Evolutionary conservation across 2,797 vertebrate species (phyloP), one percentile per base, ranked within the genome.

Genomic region (Denticeps clupeoides): DNA sequence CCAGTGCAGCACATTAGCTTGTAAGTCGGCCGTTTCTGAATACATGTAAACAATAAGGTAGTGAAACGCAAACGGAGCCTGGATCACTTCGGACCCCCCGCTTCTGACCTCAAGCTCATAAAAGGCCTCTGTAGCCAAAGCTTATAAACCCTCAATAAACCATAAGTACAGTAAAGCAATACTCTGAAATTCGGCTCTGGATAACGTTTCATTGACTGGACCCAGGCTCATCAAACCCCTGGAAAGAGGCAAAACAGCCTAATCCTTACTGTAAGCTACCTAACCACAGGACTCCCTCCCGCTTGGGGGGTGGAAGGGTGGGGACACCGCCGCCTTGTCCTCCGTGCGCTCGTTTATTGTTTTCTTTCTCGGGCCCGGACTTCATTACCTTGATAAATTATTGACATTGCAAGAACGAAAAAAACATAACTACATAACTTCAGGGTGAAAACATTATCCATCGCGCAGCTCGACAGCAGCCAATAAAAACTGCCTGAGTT

Each of bases 351-450:
- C 51, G 32, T 51, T 62, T 51, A 60, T 60, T 75, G 67, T 78
- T 78, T 73, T 64, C 68, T 78, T 76, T 49, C 43, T 59, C 50
- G 63, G 38, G 58, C 68, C 69, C 64, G 70, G 69, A 72, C 62
- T 71, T 74, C 77, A 78, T 78, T 81, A 79, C 70, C 60, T 67
- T 77, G 79, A 79, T 75, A 74, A 78, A 78, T 78, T 72, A 75
- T 83, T 80, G 76, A 71, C 75, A 77, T 70, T 75, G 73, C 63
- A 45, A 75, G 72, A 78, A 75, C n/a, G n/a, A 74, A 75, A 74
- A 78, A 72, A 65, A 74, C 75, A 73, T 75, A 72, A 60, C 77
- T 74, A 75, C 78, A 78, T 76, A 75, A 77, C 69, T 70, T 56
- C 55, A 60, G 66, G 75, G 69, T 72, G 73, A 78, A 80, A 78